Evolutionary conservation across 2,113 vertebrate species (phyloP).

Genomic region (Pseudorhombus dupliciocellatus): DNA sequence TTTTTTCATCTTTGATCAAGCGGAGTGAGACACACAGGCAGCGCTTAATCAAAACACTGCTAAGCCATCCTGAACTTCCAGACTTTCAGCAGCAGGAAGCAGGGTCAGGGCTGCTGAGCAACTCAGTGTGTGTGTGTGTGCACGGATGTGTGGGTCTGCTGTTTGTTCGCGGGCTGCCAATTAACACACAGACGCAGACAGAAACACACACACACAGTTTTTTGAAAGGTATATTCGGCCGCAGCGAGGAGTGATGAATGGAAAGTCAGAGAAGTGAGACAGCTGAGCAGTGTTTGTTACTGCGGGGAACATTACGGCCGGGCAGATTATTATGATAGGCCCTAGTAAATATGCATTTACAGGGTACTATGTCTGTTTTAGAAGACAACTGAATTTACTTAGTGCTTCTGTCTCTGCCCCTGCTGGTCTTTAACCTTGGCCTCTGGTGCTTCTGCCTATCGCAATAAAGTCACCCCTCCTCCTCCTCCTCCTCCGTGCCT

Average conservation of each 20-base stretch:
- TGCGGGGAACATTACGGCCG: conserved; percentile 24
- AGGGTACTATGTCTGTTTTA: conserved; percentile 64
- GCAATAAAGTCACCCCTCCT: conserved; percentile 79
- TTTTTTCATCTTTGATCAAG: conserved; percentile 65
- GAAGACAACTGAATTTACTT: conserved; percentile 75
- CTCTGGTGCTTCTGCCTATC: conserved; percentile 80
- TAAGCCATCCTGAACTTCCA: conserved; percentile 67
- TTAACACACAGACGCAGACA: conserved; percentile 47
- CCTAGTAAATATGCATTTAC: conserved; percentile 67
- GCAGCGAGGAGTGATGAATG: conserved; percentile 30
- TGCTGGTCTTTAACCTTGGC: conserved; percentile 85
- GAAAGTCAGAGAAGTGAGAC: conserved; percentile 42
- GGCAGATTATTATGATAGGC: conserved; percentile 26
- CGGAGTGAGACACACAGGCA: conserved; percentile 61
- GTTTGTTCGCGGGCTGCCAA: conserved; percentile 56
- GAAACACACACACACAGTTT: conserved; percentile 22
- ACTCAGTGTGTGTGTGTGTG: conserved; percentile 41
- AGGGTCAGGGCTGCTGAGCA: conserved; percentile 62
- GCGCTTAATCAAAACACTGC: conserved; percentile 73
- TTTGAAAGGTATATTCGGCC: conserved; percentile 43
- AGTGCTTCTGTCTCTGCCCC: conserved; percentile 64
- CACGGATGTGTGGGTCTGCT: conserved; percentile 23
- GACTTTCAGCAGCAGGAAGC: conserved; percentile 68
- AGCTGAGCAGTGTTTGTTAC: conserved; percentile 16
- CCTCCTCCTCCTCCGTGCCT: conserved; percentile 35